Evolutionary conservation across 2,797 vertebrate species (phyloP), one percentile per base, ranked within the genome.

Genomic region (Ispidina picta): DNA sequence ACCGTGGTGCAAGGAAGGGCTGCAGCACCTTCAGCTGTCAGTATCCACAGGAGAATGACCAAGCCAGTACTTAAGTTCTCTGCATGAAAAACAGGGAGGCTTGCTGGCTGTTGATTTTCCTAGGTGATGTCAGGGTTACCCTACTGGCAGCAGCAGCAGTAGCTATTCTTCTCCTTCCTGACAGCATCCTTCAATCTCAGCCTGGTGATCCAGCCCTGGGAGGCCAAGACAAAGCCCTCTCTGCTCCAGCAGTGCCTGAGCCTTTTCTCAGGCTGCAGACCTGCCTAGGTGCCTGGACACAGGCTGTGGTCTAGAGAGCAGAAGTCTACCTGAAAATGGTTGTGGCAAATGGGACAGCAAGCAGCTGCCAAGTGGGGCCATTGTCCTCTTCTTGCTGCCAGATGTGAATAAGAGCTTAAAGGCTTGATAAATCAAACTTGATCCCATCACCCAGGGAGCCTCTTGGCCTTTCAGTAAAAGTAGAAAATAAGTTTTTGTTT

Each of bases 1-100:
- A 43, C 58, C 4, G 2, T 8, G 71, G 28, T 0, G 0, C 2
- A 6, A 44, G 63, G n/a, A 63, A 23, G 28, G 43, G n/a, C 83
- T 81, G 58, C 5, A 3, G n/a, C 66, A 29, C 28, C 28, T 66
- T 20, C 0, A 2, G 43, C 16, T 63, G 28, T 15, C 31, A 1
- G n/a, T 7, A 49, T 19, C 48, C 43, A 22, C 6, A 28, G 2
- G 8, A 18, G 31, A 76, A 12, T 2, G 12, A 39, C 4, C 1
- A 46, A 71, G 46, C 15, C 0, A 0, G 20, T 15, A 25, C 29
- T 2, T 18, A 74, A 29, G 4, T 15, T 25, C 25, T 60, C 64
- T 1, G 0, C 8, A n/a, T 18, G 55, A 59, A 52, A 56, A 71
- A 21, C 1, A 2, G 15, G 20, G 22, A 51, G 10, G 28, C 4